phyloP scores from a whole-genome alignment of 2,797 vertebrate genomes.

The Ptychobarbus kaznakovi region DNA sequence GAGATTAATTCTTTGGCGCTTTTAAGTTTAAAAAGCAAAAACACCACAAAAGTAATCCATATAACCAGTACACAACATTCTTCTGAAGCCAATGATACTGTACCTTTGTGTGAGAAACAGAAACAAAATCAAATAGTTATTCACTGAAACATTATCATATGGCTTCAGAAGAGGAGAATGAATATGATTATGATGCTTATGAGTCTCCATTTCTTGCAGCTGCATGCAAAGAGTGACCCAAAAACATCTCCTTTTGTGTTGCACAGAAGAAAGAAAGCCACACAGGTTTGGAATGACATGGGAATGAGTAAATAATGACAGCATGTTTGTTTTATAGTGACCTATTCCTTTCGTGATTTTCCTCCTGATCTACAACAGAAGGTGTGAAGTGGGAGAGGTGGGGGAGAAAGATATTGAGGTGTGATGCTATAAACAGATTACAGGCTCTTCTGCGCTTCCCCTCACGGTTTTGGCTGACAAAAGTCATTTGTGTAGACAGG shows the following conservation, averaged over 20 bases:
- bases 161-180: neutral
- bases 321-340: neutral
- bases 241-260: neutral
- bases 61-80: neutral
- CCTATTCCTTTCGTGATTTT: constrained; percentile 7
- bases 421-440: constrained; percentile 11
- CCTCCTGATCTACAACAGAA: neutral
- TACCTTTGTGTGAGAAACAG: neutral
- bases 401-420: constrained; percentile 1
- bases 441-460: neutral
- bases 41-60: neutral
- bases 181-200: neutral
- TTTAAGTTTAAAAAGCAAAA: neutral
- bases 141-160: neutral
- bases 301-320: neutral
- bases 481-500: neutral
- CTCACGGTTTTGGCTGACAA: constrained; percentile 8
- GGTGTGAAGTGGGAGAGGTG: constrained; percentile 2
- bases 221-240: neutral
- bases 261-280: neutral
- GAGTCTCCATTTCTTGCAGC: neutral
- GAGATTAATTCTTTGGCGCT: neutral
- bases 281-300: neutral
- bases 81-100: neutral
- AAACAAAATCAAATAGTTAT: neutral